Conservation (phyloP, 2,797 vertebrate species). For the Benthosema pterotum region DNA sequence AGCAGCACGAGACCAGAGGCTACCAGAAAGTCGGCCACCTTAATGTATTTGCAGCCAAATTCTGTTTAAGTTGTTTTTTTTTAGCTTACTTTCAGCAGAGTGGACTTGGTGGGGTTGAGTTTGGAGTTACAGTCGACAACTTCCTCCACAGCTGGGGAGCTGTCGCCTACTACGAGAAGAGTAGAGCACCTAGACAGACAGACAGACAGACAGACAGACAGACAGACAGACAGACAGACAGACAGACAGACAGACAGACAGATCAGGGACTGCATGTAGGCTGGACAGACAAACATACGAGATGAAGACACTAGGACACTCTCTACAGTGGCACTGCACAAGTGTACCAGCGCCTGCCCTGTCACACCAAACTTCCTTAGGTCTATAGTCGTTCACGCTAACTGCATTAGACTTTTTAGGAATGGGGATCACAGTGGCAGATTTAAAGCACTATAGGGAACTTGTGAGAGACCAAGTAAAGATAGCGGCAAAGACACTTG, state of each 20-base stretch:
- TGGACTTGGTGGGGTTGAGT: slow-evolving; percentile 93
- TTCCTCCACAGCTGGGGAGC: slow-evolving; percentile 89
- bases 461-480: no score
- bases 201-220: background rate
- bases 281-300: background rate
- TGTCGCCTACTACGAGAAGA: slow-evolving; percentile 92
- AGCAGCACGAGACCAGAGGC: background rate
- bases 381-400: no score
- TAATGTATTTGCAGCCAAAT: background rate
- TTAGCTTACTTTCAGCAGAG: slow-evolving; percentile 87
- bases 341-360: no score
- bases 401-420: no score
- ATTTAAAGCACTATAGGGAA: no score
- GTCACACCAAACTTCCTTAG: no score
- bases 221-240: background rate
- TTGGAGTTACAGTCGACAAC: slow-evolving; percentile 96
- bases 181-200: slow-evolving; percentile 82
- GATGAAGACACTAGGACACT: no score
- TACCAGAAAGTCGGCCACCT: background rate
- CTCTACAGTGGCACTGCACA: no score
- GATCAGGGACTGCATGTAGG: no score
- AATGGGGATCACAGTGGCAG: no score
- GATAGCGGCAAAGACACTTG: no score
- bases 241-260: background rate
- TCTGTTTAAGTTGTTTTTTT: slow-evolving; percentile 12